Conservation (phyloP, 2,113 vertebrate genomes). For the Ascaphus truei region DNA sequence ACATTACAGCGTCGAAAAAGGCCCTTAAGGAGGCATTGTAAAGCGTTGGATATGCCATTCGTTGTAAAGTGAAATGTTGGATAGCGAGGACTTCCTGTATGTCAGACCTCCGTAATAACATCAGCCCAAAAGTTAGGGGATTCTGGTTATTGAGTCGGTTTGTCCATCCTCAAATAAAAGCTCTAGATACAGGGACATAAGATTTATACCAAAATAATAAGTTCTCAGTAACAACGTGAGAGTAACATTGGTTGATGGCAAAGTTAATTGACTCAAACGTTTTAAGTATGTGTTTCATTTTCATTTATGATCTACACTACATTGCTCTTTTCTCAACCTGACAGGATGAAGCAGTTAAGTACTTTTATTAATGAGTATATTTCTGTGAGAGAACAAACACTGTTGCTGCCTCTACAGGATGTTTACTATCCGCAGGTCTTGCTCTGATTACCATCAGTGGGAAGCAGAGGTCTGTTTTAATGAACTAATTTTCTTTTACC, state of each 20-base stretch:
- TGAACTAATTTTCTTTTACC: slow-evolving; percentile 18
- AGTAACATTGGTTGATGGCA: neutral
- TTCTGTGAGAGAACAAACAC: slow-evolving; percentile 27
- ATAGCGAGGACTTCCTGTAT: neutral
- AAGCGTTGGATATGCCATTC: no score
- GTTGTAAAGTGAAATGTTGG: no score
- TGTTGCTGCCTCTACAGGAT: slow-evolving; percentile 11
- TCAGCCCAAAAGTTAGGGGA: neutral
- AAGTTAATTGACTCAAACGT: slow-evolving; percentile 9
- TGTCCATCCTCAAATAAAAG: no score
- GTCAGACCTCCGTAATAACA: neutral
- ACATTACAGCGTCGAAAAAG: no score
- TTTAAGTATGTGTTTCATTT: slow-evolving; percentile 37
- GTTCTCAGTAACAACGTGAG: neutral
- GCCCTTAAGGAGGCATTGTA: no score
- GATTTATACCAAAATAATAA: neutral
- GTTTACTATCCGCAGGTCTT: slow-evolving; percentile 21
- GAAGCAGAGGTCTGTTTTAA: slow-evolving; percentile 23
- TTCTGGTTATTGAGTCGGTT: neutral
- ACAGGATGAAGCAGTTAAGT: slow-evolving; percentile 32
- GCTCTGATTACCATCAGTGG: slow-evolving; percentile 11
- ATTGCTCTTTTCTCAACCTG: slow-evolving; percentile 12
- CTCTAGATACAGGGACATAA: no score
- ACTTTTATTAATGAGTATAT: slow-evolving; percentile 29
- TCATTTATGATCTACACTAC: slow-evolving; percentile 17